Evolutionary conservation across 2,888 invertebrate species (phyloP).

Genomic region (Macrophya annulata): DNA sequence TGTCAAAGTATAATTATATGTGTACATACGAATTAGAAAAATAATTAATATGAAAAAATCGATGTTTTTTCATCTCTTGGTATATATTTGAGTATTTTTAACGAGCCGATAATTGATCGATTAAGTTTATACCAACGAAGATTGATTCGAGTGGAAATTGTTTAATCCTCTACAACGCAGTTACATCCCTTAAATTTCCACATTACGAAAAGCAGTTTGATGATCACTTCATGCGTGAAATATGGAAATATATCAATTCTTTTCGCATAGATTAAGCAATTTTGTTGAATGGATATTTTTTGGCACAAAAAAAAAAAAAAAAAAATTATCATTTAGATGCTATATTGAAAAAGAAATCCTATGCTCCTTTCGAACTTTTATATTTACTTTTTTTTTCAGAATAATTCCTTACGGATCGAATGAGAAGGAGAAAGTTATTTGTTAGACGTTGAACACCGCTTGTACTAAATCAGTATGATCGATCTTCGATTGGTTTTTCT

Average conservation of each 20-base stretch:
- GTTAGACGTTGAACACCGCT: neutral
- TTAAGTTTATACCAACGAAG: constrained; percentile 1
- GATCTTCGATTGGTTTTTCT: neutral
- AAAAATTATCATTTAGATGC: neutral
- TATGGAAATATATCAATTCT: neutral
- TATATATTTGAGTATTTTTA: constrained; percentile 4
- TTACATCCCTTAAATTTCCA: too few species aligned
- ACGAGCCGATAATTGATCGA: constrained; percentile 40
- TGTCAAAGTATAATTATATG: neutral
- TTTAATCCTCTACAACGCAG: neutral
- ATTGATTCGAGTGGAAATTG: neutral
- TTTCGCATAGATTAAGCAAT: neutral
- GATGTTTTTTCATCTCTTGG: neutral
- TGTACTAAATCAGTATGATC: constrained; percentile 2
- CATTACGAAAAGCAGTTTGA: neutral
- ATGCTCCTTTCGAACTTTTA: neutral
- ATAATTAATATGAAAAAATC: neutral
- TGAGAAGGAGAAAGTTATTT: neutral
- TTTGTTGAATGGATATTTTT: too few species aligned
- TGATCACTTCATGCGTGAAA: neutral
- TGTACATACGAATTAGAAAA: neutral
- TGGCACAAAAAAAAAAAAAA: neutral
- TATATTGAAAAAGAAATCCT: neutral
- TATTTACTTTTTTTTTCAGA: neutral
- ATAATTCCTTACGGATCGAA: neutral